Evolutionary conservation across 2,113 vertebrate species (phyloP), one percentile per base, ranked within the genome.

Genomic region (Octodon degus): DNA sequence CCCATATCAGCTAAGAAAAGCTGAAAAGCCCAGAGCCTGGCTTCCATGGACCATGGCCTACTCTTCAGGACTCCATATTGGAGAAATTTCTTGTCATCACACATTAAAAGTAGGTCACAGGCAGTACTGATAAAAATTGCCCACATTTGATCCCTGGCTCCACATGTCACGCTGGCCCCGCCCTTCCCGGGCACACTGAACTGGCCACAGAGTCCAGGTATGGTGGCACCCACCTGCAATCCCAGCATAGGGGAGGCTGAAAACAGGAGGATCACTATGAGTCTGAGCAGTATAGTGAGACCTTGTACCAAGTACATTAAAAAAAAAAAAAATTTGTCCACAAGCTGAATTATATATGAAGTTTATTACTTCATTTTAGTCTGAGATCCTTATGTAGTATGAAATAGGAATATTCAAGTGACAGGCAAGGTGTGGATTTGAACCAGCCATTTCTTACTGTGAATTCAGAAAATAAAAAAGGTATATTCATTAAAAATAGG

Each of bases 61-160:
- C 25, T 53, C 79, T 95, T 82, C 83, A 91, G 89, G 55, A 25
- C 89, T 90, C 55, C 76, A n/a, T 86, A 55, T 82, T 82, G 37
- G 76, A 62, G 76, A 62, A 82, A n/a, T 91, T 95, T 92, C 89
- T 94, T 93, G 55, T 81, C 89, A 86, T 94, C 77, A 95, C 43
- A 96, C 77, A 72, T 94, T 96, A 77, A 96, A 97, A 97, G 74
- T 91, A 85, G 92, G 63, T 40, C 47, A 95, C 53, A 93, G 67
- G n/a, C 87, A 89, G 43, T 89, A 43, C 62, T 89, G 77, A 90
- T 82, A 67, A 85, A 94, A 88, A 84, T 95, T 90, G 58, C 77
- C 87, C 72, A 80, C 70, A 82, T 58, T 58, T 58, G 55, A 58
- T 58, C 55, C 53, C 55, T 19, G 55, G 55, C 55, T 17, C 55